These are phyloP conservation scores for Philopotamus ludificatus DNA, from an alignment of 1,140 invertebrate species.

Conservation along the genomic window DNA sequence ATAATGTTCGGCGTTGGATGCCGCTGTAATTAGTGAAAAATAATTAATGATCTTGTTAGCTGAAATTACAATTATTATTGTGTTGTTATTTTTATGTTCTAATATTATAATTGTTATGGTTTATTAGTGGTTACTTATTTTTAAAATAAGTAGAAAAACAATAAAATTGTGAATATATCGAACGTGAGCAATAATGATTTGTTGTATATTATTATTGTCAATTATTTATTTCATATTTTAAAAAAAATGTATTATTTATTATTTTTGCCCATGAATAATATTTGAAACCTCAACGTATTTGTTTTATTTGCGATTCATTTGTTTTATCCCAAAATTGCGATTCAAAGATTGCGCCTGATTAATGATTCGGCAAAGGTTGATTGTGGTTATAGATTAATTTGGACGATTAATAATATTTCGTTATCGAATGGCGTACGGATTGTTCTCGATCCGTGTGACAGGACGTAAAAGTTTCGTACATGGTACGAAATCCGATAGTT, in stretches of 20 bases:
- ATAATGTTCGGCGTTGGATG: constrained; percentile 20
- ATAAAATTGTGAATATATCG: constrained; percentile 28
- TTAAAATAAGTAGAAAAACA: constrained; percentile 17
- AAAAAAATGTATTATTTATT: constrained; percentile 38
- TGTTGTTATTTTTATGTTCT: constrained; percentile 30
- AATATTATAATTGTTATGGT: constrained; percentile 23
- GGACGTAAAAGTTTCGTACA: too few relatives aligned
- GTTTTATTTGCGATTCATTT: too few relatives aligned
- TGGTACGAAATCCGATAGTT: background rate
- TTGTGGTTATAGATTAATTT: too few relatives aligned
- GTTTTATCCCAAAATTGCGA: too few relatives aligned
- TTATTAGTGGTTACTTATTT: constrained; percentile 23
- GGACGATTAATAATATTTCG: too few relatives aligned
- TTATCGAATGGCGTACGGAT: too few relatives aligned
- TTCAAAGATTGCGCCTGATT: too few relatives aligned
- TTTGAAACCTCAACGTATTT: constrained; percentile 32
- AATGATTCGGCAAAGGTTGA: too few relatives aligned
- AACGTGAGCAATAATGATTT: constrained; percentile 15
- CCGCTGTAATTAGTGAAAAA: constrained; percentile 4
- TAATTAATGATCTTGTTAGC: constrained; percentile 29
- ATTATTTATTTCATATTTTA: constrained; percentile 30
- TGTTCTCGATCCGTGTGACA: too few relatives aligned
- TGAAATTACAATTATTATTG: constrained; percentile 7
- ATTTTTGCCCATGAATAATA: constrained; percentile 40
- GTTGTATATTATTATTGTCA: constrained; percentile 22